These are phyloP conservation scores for Leucoraja ocellata DNA, from an alignment of 2,797 vertebrate species.

Conservation along the genomic window DNA sequence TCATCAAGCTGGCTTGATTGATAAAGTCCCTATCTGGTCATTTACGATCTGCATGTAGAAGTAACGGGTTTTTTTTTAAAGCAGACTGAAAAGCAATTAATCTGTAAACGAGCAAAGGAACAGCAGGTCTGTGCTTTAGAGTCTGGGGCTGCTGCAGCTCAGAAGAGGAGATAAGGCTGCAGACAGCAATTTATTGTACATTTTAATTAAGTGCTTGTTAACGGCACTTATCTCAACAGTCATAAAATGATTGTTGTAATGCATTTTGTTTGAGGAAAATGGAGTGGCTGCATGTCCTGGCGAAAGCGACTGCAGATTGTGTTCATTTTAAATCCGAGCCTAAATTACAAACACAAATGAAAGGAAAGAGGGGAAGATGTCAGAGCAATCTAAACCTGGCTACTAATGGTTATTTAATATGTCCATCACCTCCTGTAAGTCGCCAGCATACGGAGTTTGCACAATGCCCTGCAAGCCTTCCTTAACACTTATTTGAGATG, in stretches of 20 bases:
- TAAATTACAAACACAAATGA: conserved; percentile 79
- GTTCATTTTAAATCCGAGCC: conserved; percentile 97
- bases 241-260: conserved; percentile 99
- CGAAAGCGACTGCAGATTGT: conserved; percentile 87
- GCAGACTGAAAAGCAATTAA: conserved; percentile 99
- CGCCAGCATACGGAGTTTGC: conserved; percentile 93
- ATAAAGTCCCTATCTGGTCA: conserved; percentile 98
- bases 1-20: conserved; percentile 80
- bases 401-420: conserved; percentile 99
- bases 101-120: conserved; percentile 96
- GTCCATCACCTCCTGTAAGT: conserved; percentile 98
- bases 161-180: conserved; percentile 90
- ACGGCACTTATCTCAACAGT: conserved; percentile 99
- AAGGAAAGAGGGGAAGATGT: conserved; percentile 65
- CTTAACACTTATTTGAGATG: conserved; percentile 99
- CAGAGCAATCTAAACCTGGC: conserved; percentile 87
- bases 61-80: conserved; percentile 69
- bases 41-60: conserved; percentile 95
- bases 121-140: conserved; percentile 89
- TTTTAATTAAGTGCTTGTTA: conserved; percentile 99
- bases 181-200: conserved; percentile 99
- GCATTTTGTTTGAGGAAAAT: conserved; percentile 94
- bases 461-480: conserved; percentile 99
- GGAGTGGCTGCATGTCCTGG: conserved; percentile 63
- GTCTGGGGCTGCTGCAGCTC: conserved; percentile 80